Base-by-base conservation (phyloP, 1,140 invertebrate species). In the Plutomurus gul region DNA sequence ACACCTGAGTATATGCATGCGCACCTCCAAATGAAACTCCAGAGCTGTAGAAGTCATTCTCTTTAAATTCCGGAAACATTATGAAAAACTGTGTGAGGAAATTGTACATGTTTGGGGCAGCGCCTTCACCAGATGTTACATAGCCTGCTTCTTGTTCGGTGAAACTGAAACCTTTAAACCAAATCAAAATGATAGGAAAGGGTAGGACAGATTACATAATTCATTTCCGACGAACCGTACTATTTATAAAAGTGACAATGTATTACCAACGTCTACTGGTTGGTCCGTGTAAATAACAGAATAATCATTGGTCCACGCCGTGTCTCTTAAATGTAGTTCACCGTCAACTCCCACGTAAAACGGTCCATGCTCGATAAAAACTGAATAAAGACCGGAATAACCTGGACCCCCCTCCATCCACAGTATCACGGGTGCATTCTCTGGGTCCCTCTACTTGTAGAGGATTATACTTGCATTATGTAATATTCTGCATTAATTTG, bases 271-370 rank as follows among this genome's bases (percentile, higher is more conserved):
- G 8, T 86, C 86, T 56, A 88, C 88, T 11, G 88, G 88, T 78
- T 88, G 88, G 80, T 89, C 89, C 76, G 89, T 86, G 84, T 88
- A 89, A 30, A 89, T 75, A 82, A 89, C 84, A 72, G 87, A 87
- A 79, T 87, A 88, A 16, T 86, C 86, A 18, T 82, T 83, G 39
- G 86, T 87, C 88, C 88, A 89, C 22, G 82, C 83, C 7, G 82
- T 60, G 71, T 85, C 81, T 81, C 75, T 84, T 76, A 82, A 18
- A 39, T 86, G 13, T 43, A 40, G 4, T 3, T 43, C 25, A 43
- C 36, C 39, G 22, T 40, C 16, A 0, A 6, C 4, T 5, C 18
- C 25, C 18, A 72, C 11, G 10, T 0, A 3, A 39, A 39, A 39
- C 1, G 70, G 70, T 0, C 70, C 70, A 11, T 39, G 18, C 25